These are phyloP conservation scores for Crenuchus spilurus DNA, from an alignment of 2,797 vertebrate genomes.

Conservation along the genomic window DNA sequence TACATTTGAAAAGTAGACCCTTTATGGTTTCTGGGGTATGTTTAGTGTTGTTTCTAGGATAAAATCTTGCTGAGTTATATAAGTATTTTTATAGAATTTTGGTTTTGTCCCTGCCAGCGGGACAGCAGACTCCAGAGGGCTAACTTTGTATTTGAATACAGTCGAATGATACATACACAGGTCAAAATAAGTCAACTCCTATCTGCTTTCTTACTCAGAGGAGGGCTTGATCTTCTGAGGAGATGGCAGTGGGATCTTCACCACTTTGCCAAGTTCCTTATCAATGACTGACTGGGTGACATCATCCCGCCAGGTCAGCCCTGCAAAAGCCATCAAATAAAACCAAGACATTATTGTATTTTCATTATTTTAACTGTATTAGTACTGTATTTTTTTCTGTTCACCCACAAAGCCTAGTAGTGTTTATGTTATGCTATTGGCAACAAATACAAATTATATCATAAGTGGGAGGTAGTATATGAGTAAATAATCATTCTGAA, in stretches of 20 bases:
- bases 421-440: slow-evolving; percentile 24
- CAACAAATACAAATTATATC: slow-evolving; percentile 26
- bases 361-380: neutral
- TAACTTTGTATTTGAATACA: no score
- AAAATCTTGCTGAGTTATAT: no score
- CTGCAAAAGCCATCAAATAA: slow-evolving; percentile 66
- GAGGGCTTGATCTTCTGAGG: slow-evolving; percentile 54
- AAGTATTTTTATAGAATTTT: no score
- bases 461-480: neutral
- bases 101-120: no score
- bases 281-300: slow-evolving; percentile 88
- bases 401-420: slow-evolving; percentile 2
- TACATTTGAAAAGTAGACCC: no score
- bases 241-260: slow-evolving; percentile 68
- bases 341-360: neutral
- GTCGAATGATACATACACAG: no score
- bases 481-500: neutral
- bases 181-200: neutral
- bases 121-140: no score
- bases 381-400: neutral
- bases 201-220: slow-evolving; percentile 45
- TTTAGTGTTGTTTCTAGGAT: no score
- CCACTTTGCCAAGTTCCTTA: slow-evolving; percentile 88
- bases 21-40: no score
- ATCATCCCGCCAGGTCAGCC: slow-evolving; percentile 91